These are phyloP conservation scores for Falco punctatus DNA, from an alignment of 2,113 vertebrate species.

Conservation along the genomic window DNA sequence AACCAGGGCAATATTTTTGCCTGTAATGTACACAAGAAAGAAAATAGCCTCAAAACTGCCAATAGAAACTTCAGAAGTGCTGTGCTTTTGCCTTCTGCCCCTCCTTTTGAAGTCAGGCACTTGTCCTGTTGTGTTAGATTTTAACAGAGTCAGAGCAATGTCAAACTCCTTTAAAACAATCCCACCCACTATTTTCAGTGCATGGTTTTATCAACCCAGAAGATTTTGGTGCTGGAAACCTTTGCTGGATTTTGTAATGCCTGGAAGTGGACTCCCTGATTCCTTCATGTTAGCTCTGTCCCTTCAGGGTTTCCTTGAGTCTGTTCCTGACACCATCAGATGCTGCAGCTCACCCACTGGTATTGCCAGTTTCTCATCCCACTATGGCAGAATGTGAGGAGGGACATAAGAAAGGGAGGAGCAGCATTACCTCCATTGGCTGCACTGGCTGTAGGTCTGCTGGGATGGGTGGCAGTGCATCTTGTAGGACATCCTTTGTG, in stretches of 20 bases:
- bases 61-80: not conserved
- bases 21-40: not conserved
- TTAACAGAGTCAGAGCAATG: not conserved
- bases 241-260: not conserved
- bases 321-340: not conserved
- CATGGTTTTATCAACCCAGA: not conserved
- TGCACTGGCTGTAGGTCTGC: not conserved
- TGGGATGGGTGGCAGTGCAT: not conserved
- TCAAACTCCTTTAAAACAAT: not conserved
- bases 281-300: not conserved
- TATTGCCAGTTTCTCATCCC: not conserved
- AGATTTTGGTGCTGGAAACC: not conserved
- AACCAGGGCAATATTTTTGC: not conserved
- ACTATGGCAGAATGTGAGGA: not conserved
- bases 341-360: not conserved
- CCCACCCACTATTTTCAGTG: not conserved
- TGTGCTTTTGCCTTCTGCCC: not conserved
- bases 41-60: not conserved
- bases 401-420: not conserved
- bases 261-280: not conserved
- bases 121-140: not conserved
- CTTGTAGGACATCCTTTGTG: not conserved
- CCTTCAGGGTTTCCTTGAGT: not conserved
- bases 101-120: not conserved
- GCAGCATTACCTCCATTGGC: not conserved